Conservation (phyloP, 2,113 vertebrate species). For the Hippolais icterina region DNA sequence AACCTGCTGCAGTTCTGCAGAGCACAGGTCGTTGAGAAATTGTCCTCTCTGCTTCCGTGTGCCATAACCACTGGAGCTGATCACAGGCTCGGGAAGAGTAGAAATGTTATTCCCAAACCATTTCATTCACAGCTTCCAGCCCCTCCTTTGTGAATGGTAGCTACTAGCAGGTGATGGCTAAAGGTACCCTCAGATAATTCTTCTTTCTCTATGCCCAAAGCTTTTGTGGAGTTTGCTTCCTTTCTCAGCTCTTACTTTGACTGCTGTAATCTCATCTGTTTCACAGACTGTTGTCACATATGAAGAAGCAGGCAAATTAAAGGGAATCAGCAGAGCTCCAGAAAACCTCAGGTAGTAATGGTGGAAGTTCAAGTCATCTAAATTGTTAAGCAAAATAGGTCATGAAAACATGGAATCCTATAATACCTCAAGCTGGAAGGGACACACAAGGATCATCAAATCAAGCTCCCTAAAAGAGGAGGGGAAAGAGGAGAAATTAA, state of each 20-base stretch:
- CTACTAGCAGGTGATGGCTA: neutral
- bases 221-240: neutral
- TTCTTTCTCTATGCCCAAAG: neutral
- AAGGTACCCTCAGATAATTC: neutral
- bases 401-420: neutral
- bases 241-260: neutral
- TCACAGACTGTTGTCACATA: neutral
- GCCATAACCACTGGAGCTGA: neutral
- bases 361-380: neutral
- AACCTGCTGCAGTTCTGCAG: neutral
- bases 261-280: neutral
- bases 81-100: neutral
- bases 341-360: neutral
- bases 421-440: neutral
- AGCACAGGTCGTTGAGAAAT: neutral
- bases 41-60: neutral
- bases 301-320: neutral
- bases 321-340: neutral
- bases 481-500: neutral
- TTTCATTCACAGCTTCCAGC: neutral
- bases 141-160: neutral
- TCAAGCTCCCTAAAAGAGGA: accelerated
- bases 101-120: neutral
- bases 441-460: neutral
- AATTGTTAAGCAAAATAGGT: neutral